Evolutionary conservation across 2,113 vertebrate genomes (phyloP), one percentile per base, ranked within the genome.

Genomic region (Nyctibius bracteatus): DNA sequence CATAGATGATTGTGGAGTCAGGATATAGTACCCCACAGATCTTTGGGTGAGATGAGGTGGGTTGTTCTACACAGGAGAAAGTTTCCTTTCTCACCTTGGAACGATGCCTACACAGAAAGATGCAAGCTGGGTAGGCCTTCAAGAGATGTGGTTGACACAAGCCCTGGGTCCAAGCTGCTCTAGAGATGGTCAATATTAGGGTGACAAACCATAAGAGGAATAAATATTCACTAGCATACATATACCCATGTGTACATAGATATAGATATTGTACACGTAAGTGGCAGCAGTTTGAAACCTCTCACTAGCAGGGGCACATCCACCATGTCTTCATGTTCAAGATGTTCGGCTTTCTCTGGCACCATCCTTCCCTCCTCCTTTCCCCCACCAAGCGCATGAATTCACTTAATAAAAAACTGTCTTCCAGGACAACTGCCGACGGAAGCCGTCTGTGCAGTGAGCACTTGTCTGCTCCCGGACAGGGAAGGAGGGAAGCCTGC

Each of bases 231-330:
- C 2, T 2, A 37, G 18, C 39, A 37, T 31, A 30, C 41, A 23
- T 21, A 5, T 2, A 37, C 21, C 41, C 37, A 4, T 17, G 27
- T 20, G 31, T 41, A 33, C 7, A 3, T 1, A 58, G 44, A 24
- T 8, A n/a, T 4, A 47, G 39, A 43, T 14, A 7, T 1, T n/a
- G 16, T 4, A 41, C 2, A 14, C 8, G 1, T 21, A 3, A 18
- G 15, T 30, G 72, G 37, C 35, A 55, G 54, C 43, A 31, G 8
- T 28, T 19, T 41, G 67, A 66, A 77, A 47, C 17, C 44, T 63
- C 62, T 72, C 17, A 4, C 47, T n/a, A 51, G 57, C 47, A 47
- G 23, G 33, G 71, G 25, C 16, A 72, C 37, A 90, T 30, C 22
- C 58, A 27, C 47, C 39, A 47, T 22, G 41, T 28, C 44, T 35